Evolutionary conservation across 2,797 vertebrate species (phyloP), one percentile per base, ranked within the genome.

Genomic region (Myotis findleyi): DNA sequence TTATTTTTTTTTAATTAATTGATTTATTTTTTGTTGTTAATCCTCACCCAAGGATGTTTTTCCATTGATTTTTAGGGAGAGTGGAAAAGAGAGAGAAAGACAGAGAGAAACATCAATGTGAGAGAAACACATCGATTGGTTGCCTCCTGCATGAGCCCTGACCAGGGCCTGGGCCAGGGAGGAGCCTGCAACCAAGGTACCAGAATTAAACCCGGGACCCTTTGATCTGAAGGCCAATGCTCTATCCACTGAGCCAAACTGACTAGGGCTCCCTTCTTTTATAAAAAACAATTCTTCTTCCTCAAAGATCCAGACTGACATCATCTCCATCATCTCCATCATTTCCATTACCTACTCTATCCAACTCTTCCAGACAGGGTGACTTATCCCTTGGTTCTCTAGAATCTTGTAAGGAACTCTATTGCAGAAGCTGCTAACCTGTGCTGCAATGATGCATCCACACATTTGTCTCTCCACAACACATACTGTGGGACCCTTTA

Each of bases 401-500:
- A 68, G 6, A 2, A 6, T 47, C 25, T 49, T 47, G 30, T 11
- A 66, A 30, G 64, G 33, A 4, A 8, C 11, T 25, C 49, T 12
- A 1, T 17, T 36, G 11, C 17, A 12, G n/a, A 41, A 36, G 18
- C 2, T 13, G 16, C 47, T 73, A 23, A 7, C 23, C 7, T 30
- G 5, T 0, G 23, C 23, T 27, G 9, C 17, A 5, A 2, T 3
- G 8, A 30, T 4, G 1, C 5, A 2, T 16, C 30, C 33, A 1
- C 17, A 33, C 18, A 12, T 51, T 6, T 73, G 5, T 53, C 5
- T 10, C n/a, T 57, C 30, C 17, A 73, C 33, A 4, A 3, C 0
- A 4, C 6, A 6, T n/a, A 62, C 6, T 27, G 13, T 7, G 25
- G 23, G n/a, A 20, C 55, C 14, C 17, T 85, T 90, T 79, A 59